A percentile compares a stretch with the other conserved stretches of the same genome.
Evolutionary conservation across 2,888 invertebrate genomes (phyloP).

Genomic region (Quadriops clusia): DNA sequence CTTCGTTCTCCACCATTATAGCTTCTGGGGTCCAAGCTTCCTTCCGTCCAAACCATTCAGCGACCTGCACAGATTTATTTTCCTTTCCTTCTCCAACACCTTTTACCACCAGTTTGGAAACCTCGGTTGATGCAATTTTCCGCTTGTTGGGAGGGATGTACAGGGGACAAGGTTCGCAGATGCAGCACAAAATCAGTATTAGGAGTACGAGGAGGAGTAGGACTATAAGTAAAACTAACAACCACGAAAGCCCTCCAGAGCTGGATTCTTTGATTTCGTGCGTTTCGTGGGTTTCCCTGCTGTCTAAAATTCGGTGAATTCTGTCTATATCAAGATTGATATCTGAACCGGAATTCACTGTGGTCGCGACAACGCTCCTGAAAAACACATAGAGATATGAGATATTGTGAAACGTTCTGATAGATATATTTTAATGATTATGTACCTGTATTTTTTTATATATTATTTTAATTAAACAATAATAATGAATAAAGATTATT

Average conservation of each 20-base stretch:
- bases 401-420: no score
- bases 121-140: conserved; percentile 62
- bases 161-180: conserved; percentile 75
- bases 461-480: no score
- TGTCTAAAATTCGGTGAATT: no score
- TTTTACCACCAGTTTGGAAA: conserved; percentile 61
- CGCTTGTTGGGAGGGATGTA: conserved; percentile 69
- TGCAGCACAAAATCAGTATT: conserved; percentile 66
- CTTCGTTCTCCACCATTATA: conserved; percentile 44
- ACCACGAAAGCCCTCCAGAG: conserved; percentile 64
- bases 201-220: conserved; percentile 61
- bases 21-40: conserved; percentile 81
- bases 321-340: no score
- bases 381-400: no score
- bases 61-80: conserved; percentile 65
- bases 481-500: no score
- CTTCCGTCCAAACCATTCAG: conserved; percentile 62
- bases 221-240: conserved; percentile 63
- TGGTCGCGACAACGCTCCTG: conserved; percentile 62
- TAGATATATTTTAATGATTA: no score
- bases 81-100: conserved; percentile 54
- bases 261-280: no score
- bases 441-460: no score
- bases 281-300: no score
- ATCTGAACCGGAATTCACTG: no score